Percentiles rank a stretch among this genome's conserved stretches.
phyloP scores from a whole-genome alignment of 2,797 vertebrate species.

The Miichthys miiuy region DNA sequence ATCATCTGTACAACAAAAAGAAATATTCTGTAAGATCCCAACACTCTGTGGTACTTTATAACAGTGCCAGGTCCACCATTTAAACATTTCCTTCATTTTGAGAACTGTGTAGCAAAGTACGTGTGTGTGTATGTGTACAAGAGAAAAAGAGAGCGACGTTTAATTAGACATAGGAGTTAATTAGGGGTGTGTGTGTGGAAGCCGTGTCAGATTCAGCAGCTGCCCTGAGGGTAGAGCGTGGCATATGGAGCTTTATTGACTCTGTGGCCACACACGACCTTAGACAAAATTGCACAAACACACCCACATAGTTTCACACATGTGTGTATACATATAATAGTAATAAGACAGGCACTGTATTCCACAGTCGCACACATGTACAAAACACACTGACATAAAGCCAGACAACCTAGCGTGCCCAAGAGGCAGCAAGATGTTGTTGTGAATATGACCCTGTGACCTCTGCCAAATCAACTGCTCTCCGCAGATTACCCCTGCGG shows the following conservation, averaged over 20 bases:
- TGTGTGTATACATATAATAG: background rate
- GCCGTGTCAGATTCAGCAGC: constrained; percentile 61
- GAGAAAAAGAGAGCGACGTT: constrained; percentile 35
- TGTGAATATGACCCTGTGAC: constrained; percentile 56
- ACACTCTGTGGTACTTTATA: constrained; percentile 7
- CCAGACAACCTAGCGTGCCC: constrained; percentile 30
- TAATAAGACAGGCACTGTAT: background rate
- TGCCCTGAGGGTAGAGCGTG: constrained; percentile 50
- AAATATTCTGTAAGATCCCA: constrained; percentile 19
- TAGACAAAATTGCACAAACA: constrained; percentile 34
- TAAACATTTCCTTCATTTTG: constrained; percentile 30
- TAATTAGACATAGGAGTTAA: constrained; percentile 74
- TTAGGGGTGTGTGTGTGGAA: constrained; percentile 58
- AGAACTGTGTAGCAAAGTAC: constrained; percentile 8
- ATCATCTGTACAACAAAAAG: constrained; percentile 42
- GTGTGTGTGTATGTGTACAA: constrained; percentile 9
- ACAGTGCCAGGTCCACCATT: constrained; percentile 29
- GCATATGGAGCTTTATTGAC: constrained; percentile 68
- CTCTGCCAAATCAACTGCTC: constrained; percentile 57
- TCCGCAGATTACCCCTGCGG: constrained; percentile 42
- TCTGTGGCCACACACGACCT: constrained; percentile 56
- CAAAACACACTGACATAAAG: constrained; percentile 36
- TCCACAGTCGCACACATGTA: background rate
- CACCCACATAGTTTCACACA: background rate
- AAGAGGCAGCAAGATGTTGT: constrained; percentile 48